phyloP scores from a whole-genome alignment of 2,888 invertebrate species.

The Tillus elongatus region DNA sequence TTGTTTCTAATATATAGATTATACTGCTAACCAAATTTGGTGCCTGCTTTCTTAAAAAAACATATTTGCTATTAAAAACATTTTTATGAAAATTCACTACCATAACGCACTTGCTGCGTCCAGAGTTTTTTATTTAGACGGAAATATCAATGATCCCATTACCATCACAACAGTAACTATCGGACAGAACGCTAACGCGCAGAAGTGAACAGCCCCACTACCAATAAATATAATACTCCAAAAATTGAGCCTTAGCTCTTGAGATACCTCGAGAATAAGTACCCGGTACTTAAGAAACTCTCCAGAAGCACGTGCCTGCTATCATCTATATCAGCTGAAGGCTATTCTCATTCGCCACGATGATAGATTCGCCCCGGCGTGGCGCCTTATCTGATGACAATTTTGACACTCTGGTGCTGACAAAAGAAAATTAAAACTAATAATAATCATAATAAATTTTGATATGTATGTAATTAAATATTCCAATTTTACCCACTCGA shows the following conservation, averaged over 20 bases:
- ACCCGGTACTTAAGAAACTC: constrained; percentile 10
- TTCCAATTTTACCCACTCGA: too few species aligned
- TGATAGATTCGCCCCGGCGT: constrained; percentile 14
- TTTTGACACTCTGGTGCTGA: too few species aligned
- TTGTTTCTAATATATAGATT: too few species aligned
- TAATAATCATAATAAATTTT: too few species aligned
- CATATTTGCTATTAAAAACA: too few species aligned
- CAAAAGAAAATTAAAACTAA: too few species aligned
- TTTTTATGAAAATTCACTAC: too few species aligned
- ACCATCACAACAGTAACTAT: constrained; percentile 7
- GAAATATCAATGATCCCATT: constrained; percentile 7
- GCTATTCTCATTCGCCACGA: constrained; percentile 13
- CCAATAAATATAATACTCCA: constrained; percentile 8
- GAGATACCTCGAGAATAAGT: constrained; percentile 10
- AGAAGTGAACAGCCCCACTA: constrained; percentile 7
- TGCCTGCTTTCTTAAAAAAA: too few species aligned
- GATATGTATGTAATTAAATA: too few species aligned
- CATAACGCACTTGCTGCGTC: too few species aligned
- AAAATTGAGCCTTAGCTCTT: constrained; percentile 8
- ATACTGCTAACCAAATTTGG: too few species aligned
- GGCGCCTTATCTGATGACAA: constrained; percentile 15
- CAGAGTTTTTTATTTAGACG: too few species aligned
- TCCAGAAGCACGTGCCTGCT: constrained; percentile 14
- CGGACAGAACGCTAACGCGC: not conserved
- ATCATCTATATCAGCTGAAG: constrained; percentile 13